Evolutionary conservation across 2,797 vertebrate genomes (phyloP), one percentile per base, ranked within the genome.

Genomic region (Threskiornis aethiopicus): DNA sequence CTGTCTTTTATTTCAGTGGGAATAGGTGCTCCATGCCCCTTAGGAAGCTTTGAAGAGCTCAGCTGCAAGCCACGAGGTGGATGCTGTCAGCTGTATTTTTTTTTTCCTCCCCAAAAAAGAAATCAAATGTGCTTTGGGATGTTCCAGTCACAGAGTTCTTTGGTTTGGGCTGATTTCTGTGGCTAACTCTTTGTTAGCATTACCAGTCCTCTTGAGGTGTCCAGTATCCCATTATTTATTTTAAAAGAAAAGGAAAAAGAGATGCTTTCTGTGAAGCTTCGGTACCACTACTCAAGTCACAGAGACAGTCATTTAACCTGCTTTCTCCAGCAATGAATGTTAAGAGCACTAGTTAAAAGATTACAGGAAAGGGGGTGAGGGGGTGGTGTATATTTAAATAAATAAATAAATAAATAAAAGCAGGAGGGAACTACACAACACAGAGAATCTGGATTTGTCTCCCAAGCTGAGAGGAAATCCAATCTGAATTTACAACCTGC

Each of bases 401-500:
- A 20, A 46, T 46, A 29, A 1, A 7, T 5, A 22, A 13, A 41
- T 41, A 39, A 61, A 67, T 57, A 79, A 75, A 95, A 89, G n/a
- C 65, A 87, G 44, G 28, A 92, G 24, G 14, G 49, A 94, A 57
- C 42, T 41, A 31, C 33, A 44, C 33, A 89, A 80, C 72, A 55
- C 24, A 76, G 29, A 87, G 37, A 89, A 73, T 54, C 46, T 65
- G 81, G 41, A n/a, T 59, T 79, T 93, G 73, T 61, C 94, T 86
- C 72, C 89, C 62, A 83, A 82, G 59, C 66, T 64, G 55, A 17
- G 35, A 95, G 80, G 90, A 96, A 97, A 91, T 25, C 69, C 76
- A 80, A 20, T 77, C 58, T 96, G 77, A 94, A 96, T 97, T 96
- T 96, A 95, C 91, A 95, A 84, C 76, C 90, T 95, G 84, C 89